A percentile compares a stretch with the other conserved stretches of the same genome.
These are phyloP conservation scores for Telmatochromis sp. DNA, from an alignment of 2,113 vertebrate genomes.

Conservation along the genomic window DNA sequence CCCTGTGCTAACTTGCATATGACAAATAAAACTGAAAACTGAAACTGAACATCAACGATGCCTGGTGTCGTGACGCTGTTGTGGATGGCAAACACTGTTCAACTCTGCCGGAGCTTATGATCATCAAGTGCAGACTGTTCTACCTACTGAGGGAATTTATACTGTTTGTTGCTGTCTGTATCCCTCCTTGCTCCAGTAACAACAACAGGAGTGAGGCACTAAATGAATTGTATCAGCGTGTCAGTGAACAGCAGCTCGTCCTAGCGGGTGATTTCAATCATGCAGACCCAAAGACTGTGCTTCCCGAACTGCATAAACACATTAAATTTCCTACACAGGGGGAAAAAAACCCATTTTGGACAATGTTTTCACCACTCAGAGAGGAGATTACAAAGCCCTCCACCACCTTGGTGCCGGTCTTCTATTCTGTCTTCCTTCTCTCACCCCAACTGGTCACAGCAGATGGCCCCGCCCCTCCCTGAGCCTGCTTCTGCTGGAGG, in stretches of 20 bases:
- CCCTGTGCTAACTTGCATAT: too few relatives aligned
- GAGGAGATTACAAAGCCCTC: not conserved
- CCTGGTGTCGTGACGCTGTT: not conserved
- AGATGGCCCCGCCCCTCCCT: too few relatives aligned
- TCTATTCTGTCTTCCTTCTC: too few relatives aligned
- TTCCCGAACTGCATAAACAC: not conserved
- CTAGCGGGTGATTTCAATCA: not conserved
- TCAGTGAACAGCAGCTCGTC: not conserved
- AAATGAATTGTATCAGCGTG: not conserved
- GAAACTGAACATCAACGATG: not conserved
- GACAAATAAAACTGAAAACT: too few relatives aligned
- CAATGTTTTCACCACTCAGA: not conserved
- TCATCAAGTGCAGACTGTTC: not conserved
- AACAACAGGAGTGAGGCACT: not conserved
- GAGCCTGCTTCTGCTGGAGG: not conserved
- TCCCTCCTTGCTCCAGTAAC: not conserved
- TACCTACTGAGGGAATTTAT: not conserved
- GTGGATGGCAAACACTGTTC: not conserved
- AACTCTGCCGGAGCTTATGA: not conserved
- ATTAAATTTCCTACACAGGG: not conserved
- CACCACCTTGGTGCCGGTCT: not conserved
- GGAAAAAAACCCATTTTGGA: fast-evolving
- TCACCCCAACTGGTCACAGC: too few relatives aligned
- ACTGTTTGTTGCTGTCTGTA: not conserved
- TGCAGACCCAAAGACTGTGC: not conserved